Evolutionary conservation across 2,113 vertebrate species (phyloP).

Genomic region (Caranx melampygus): DNA sequence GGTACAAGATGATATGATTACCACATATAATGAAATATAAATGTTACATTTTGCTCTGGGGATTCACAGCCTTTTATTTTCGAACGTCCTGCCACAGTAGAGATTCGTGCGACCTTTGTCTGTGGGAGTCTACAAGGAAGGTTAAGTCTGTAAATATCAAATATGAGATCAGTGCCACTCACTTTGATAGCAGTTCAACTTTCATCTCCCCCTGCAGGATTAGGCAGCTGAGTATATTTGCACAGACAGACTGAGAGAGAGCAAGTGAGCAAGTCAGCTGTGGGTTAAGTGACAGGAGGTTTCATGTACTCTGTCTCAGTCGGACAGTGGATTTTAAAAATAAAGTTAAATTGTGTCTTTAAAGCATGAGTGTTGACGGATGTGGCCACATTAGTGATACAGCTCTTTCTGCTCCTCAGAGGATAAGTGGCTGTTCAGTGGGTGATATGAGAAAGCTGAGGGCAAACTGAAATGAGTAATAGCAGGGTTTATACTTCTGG

Average conservation of each 20-base stretch:
- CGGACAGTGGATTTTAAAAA: slow-evolving; percentile 1
- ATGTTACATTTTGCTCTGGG: slow-evolving; percentile 3
- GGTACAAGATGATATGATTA: slow-evolving; percentile 1
- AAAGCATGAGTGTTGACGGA: slow-evolving; percentile 1
- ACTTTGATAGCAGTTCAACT: slow-evolving; percentile 56
- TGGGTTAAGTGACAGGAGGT: not conserved
- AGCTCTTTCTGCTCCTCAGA: not conserved
- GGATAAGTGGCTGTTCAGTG: not conserved
- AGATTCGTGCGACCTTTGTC: slow-evolving; percentile 35
- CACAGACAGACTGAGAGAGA: slow-evolving; percentile 5
- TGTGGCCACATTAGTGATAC: slow-evolving; percentile 7
- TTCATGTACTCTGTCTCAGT: not conserved
- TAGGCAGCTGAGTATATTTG: slow-evolving; percentile 32
- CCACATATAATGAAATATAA: slow-evolving; percentile 30
- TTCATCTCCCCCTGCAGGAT: slow-evolving; percentile 1
- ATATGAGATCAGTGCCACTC: slow-evolving; percentile 48
- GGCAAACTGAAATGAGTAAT: slow-evolving; percentile 17
- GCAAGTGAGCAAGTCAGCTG: not conserved
- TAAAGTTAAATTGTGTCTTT: not conserved
- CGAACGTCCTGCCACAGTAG: not conserved
- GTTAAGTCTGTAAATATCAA: slow-evolving; percentile 47
- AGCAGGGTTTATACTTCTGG: not conserved
- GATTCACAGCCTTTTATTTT: slow-evolving; percentile 9
- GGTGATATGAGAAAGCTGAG: not conserved
- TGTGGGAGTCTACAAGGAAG: slow-evolving; percentile 30